phyloP scores from a whole-genome alignment of 2,888 invertebrate genomes.

The Willowsia nigromaculata region DNA sequence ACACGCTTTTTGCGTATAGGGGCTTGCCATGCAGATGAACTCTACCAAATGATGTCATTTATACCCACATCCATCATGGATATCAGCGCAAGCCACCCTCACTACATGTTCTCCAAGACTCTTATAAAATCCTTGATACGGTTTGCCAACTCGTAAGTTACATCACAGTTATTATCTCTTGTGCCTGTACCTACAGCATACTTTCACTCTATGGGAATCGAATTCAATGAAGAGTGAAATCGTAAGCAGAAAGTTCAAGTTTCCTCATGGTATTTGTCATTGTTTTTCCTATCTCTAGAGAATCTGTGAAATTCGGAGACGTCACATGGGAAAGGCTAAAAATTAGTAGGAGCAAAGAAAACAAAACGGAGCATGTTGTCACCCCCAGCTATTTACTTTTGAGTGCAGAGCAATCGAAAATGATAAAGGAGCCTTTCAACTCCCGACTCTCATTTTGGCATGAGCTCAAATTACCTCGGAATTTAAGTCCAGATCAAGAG shows the following conservation, averaged over 20 bases:
- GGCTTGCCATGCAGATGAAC: conserved; percentile 64
- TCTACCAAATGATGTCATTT: conserved; percentile 50
- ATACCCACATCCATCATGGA: conserved; percentile 15
- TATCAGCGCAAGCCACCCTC: conserved; percentile 32
- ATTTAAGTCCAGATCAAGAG: conserved; percentile 49
- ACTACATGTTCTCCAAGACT: conserved; percentile 71
- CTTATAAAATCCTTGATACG: conserved; percentile 57
- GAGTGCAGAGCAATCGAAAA: conserved; percentile 29
- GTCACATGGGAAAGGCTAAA: conserved; percentile 13
- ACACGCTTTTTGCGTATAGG: conserved; percentile 37
- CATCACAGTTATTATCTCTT: background rate
- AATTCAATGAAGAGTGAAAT: background rate
- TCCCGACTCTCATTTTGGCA: conserved; percentile 50
- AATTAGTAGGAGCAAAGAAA: background rate
- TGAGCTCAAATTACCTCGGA: conserved; percentile 39
- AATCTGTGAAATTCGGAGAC: conserved; percentile 45
- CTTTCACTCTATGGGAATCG: background rate
- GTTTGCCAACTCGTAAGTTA: conserved; percentile 69
- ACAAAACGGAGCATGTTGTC: background rate
- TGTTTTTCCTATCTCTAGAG: background rate
- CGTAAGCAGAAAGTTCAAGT: background rate
- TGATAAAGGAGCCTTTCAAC: conserved; percentile 59
- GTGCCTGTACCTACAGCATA: background rate
- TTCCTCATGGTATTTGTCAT: too few species aligned
- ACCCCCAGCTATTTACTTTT: conserved; percentile 39